A percentile compares a stretch with the other conserved stretches of the same genome.
phyloP scores from a whole-genome alignment of 2,888 invertebrate genomes.

The Cheilosia vulpina region DNA sequence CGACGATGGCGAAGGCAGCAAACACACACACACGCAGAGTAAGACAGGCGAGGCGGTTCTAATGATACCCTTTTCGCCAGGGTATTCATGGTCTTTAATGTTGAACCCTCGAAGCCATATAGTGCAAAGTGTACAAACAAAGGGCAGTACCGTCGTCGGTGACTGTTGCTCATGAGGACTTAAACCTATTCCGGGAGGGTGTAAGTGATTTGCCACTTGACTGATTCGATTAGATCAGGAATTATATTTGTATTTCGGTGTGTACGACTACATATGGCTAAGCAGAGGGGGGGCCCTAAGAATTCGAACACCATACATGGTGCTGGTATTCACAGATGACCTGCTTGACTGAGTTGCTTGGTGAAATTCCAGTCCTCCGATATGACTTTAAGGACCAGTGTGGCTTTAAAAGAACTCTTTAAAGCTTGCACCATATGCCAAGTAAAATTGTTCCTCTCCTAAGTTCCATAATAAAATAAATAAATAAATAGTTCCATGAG shows the following conservation, averaged over 20 bases:
- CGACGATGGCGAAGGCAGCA: slow-evolving; percentile 6
- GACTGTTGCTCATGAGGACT: slow-evolving; percentile 65
- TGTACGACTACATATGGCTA: slow-evolving; percentile 3
- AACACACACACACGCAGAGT: background rate
- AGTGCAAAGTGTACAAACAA: slow-evolving; percentile 58
- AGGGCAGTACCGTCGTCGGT: slow-evolving; percentile 53
- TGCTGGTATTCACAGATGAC: too few relatives aligned
- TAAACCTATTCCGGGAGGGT: slow-evolving; percentile 78
- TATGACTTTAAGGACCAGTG: too few relatives aligned
- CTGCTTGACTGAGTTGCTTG: too few relatives aligned
- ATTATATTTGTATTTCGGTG: slow-evolving; percentile 39
- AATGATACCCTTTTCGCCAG: slow-evolving; percentile 53
- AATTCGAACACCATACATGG: too few relatives aligned
- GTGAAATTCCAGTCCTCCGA: too few relatives aligned
- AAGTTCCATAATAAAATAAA: too few relatives aligned
- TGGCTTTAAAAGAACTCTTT: too few relatives aligned
- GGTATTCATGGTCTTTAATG: slow-evolving; percentile 67
- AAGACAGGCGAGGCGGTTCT: slow-evolving; percentile 31
- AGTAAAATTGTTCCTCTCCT: too few relatives aligned
- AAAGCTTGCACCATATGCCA: too few relatives aligned
- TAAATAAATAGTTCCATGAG: too few relatives aligned
- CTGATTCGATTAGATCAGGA: slow-evolving; percentile 78
- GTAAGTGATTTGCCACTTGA: slow-evolving; percentile 82
- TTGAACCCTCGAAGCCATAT: slow-evolving; percentile 52
- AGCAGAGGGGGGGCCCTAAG: background rate